Conservation (phyloP, 2,797 vertebrate species). For the Heliangelus exortis region DNA sequence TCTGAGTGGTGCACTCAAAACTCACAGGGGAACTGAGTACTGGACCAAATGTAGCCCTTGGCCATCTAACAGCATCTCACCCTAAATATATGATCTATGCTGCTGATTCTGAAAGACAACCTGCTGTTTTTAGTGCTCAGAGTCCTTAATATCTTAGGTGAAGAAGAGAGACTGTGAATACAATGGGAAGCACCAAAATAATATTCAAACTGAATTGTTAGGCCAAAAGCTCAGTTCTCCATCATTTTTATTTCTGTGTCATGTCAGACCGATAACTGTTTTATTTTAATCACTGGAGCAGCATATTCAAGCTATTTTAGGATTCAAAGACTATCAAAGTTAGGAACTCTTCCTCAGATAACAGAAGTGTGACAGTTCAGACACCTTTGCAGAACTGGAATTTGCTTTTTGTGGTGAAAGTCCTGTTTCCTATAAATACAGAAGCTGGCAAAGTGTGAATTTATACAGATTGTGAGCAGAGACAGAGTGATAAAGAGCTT, state of each 20-base stretch:
- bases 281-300: not conserved
- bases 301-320: not conserved
- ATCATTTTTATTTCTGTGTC: not conserved
- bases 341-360: not conserved
- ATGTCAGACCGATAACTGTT: not conserved
- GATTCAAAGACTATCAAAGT: not conserved
- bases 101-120: not conserved
- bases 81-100: not conserved
- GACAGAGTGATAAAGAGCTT: slow-evolving; percentile 13
- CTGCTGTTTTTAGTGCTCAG: not conserved
- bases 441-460: slow-evolving; percentile 36
- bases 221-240: not conserved
- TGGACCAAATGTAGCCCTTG: not conserved
- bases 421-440: slow-evolving; percentile 26
- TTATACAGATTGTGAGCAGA: slow-evolving; percentile 18
- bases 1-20: not conserved
- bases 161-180: not conserved
- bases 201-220: not conserved
- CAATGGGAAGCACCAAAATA: not conserved
- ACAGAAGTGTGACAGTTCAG: slow-evolving; percentile 2
- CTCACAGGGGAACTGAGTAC: not conserved
- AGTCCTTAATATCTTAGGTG: not conserved
- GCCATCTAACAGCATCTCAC: not conserved
- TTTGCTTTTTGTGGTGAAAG: not conserved
- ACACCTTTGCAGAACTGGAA: not conserved